A percentile compares a stretch with the other conserved stretches of the same genome.
phyloP scores from a whole-genome alignment of 2,113 vertebrate genomes.

The Indri indri region DNA sequence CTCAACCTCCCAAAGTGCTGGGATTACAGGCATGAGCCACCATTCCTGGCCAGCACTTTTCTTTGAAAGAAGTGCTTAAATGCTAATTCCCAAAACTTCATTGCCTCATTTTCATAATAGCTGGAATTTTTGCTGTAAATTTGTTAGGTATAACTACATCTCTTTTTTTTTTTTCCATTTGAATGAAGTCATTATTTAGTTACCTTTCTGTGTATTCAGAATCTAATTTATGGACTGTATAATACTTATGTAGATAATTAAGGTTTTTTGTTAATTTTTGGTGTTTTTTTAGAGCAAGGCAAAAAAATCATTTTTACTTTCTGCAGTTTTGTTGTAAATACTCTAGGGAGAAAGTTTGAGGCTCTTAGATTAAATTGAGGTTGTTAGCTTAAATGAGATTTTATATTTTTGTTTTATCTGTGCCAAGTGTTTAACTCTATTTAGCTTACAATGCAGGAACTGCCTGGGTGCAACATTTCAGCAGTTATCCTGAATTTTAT shows the following conservation, averaged over 20 bases:
- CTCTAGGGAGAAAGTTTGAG: neutral
- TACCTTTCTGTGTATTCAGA: neutral
- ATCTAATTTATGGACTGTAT: neutral
- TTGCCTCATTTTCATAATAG: neutral
- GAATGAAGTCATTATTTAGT: neutral
- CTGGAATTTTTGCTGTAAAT: neutral
- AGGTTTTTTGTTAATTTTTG: neutral
- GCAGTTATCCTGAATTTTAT: neutral
- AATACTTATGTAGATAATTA: neutral
- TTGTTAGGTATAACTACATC: neutral
- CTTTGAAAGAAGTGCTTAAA: neutral
- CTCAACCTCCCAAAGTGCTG: no score
- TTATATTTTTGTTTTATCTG: neutral
- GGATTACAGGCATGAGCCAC: no score
- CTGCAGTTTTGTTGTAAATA: neutral
- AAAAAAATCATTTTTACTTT: slow-evolving; percentile 5
- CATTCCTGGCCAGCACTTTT: neutral
- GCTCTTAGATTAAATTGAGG: neutral
- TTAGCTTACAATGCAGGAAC: neutral
- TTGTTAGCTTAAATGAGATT: slow-evolving; percentile 25
- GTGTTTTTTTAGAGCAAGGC: neutral
- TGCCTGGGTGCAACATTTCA: neutral
- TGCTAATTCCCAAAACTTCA: neutral
- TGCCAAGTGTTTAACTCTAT: neutral
- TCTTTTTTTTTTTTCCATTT: neutral